Percentiles rank a stretch among this genome's conserved stretches.
Evolutionary conservation across 2,113 vertebrate genomes (phyloP).

Genomic region (Centrocercus urophasianus): DNA sequence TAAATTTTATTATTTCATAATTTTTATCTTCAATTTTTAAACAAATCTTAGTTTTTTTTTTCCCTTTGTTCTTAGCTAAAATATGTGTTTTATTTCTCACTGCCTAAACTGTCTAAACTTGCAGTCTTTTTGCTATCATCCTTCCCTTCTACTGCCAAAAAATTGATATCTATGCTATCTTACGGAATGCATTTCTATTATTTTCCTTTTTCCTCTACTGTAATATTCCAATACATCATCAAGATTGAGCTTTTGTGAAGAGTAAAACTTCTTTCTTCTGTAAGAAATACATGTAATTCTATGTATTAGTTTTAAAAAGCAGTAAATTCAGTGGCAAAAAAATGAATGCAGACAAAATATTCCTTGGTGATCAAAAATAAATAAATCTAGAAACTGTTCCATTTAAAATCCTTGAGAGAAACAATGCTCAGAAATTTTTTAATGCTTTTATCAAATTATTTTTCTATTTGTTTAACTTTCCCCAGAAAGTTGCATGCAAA

Average conservation of each 20-base stretch:
- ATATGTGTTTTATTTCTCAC: not conserved
- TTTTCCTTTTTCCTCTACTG: not conserved
- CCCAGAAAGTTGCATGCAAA: not conserved
- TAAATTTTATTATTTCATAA: not conserved
- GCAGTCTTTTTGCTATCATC: not conserved
- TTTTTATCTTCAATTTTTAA: not conserved
- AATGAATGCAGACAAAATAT: not conserved
- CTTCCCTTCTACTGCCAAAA: not conserved
- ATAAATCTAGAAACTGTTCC: not conserved
- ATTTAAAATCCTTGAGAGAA: not conserved
- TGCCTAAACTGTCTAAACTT: not conserved
- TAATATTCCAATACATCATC: not conserved
- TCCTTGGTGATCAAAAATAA: not conserved
- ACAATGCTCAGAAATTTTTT: not conserved
- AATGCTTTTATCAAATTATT: not conserved
- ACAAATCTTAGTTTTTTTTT: accelerated
- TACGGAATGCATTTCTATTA: not conserved
- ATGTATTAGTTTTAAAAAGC: not conserved
- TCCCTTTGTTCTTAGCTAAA: not conserved
- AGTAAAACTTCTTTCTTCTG: not conserved
- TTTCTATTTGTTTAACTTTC: not conserved
- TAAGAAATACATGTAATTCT: not conserved
- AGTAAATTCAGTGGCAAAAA: not conserved
- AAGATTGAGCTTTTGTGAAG: not conserved
- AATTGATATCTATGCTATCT: not conserved